phyloP scores from a whole-genome alignment of 2,888 invertebrate genomes.

The Drosophila gaucha region DNA sequence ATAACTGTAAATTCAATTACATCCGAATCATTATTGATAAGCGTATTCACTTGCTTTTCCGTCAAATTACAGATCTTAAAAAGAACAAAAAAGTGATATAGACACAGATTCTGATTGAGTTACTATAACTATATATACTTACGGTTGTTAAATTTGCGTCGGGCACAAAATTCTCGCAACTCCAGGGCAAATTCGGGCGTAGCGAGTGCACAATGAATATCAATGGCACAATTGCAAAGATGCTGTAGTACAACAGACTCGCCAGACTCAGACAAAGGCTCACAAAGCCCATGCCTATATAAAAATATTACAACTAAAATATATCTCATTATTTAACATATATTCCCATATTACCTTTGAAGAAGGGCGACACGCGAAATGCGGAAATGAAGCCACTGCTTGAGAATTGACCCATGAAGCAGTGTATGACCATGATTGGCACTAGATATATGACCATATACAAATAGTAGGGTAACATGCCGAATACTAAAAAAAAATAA shows the following conservation, averaged over 20 bases:
- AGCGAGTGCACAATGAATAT: conserved; percentile 91
- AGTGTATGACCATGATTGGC: conserved; percentile 94
- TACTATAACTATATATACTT: background rate
- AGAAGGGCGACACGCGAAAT: conserved; percentile 92
- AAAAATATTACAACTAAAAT: background rate
- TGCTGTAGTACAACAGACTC: conserved; percentile 91
- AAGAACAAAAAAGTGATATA: accelerated
- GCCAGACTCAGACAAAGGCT: conserved; percentile 91
- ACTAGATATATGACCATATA: conserved; percentile 90
- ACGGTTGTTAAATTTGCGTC: conserved; percentile 54
- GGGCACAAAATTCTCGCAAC: conserved; percentile 87
- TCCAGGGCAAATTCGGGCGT: conserved; percentile 90
- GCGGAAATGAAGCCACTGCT: conserved; percentile 92
- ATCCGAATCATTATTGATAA: background rate
- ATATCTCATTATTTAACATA: too few relatives aligned
- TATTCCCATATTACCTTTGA: conserved; percentile 89
- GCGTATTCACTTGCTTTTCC: background rate
- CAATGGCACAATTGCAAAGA: conserved; percentile 92
- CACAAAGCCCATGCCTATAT: conserved; percentile 93
- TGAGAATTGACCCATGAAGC: conserved; percentile 94
- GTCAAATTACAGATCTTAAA: conserved; percentile 51
- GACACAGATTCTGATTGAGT: accelerated
- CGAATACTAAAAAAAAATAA: conserved; percentile 54
- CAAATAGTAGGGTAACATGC: conserved; percentile 66
- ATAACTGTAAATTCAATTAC: background rate